Evolutionary conservation across 2,113 vertebrate genomes (phyloP).

Genomic region (Neotragus pygmaeus): DNA sequence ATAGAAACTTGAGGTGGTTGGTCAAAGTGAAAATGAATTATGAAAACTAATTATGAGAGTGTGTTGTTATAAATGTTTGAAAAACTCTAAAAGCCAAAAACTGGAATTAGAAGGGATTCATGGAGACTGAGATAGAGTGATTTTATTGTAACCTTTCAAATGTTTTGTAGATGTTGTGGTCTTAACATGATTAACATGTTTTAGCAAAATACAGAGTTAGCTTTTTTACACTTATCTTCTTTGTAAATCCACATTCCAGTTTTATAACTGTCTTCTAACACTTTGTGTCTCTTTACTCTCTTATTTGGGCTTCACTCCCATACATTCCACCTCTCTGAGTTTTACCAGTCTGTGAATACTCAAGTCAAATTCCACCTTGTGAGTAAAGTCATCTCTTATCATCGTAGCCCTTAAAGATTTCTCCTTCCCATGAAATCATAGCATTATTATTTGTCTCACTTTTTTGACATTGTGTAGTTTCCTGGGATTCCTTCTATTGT

Average conservation of each 20-base stretch:
- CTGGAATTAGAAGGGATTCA: not conserved
- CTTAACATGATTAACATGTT: not conserved
- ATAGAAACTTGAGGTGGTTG: not conserved
- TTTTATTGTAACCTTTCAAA: conserved; percentile 18
- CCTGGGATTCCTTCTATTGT: not conserved
- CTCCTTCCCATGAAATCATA: not conserved
- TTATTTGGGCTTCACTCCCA: not conserved
- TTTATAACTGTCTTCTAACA: not conserved
- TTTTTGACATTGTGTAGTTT: not conserved
- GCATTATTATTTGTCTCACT: not conserved
- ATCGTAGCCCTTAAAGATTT: not conserved
- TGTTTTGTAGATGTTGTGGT: not conserved
- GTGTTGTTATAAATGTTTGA: not conserved
- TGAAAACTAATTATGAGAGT: not conserved
- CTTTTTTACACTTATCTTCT: not conserved
- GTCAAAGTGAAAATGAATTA: not conserved
- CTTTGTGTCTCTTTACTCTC: not conserved
- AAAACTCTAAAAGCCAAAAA: conserved; percentile 13
- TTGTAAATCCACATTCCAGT: not conserved
- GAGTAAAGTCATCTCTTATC: not conserved
- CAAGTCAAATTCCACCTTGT: not conserved
- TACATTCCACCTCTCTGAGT: not conserved
- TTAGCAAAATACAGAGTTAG: not conserved
- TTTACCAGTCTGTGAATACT: not conserved
- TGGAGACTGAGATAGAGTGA: not conserved